A percentile compares a stretch with the other conserved stretches of the same genome.
These are phyloP conservation scores for Numida meleagris DNA, from an alignment of 2,113 vertebrate genomes.

Conservation along the genomic window DNA sequence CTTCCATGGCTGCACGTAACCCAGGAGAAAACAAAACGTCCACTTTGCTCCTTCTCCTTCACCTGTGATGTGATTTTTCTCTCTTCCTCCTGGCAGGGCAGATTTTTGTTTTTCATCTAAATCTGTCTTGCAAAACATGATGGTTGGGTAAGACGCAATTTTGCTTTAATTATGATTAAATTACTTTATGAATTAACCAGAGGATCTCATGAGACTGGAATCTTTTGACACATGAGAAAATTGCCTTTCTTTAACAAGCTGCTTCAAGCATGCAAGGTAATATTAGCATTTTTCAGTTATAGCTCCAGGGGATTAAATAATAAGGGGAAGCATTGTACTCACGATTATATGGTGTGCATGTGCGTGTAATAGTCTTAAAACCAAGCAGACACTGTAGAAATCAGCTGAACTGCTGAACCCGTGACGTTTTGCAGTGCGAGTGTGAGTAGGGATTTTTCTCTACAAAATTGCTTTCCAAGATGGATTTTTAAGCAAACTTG, in stretches of 20 bases:
- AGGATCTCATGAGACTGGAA: constrained; percentile 64
- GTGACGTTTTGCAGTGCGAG: background rate
- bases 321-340: constrained; percentile 58
- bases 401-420: constrained; percentile 19
- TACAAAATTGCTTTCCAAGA: background rate
- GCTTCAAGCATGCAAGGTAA: constrained; percentile 67
- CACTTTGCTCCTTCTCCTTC: background rate
- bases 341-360: constrained; percentile 18
- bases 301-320: constrained; percentile 77
- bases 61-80: background rate
- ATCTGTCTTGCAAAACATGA: constrained; percentile 40
- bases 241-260: constrained; percentile 74
- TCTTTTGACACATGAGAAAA: constrained; percentile 62
- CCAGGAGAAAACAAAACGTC: background rate
- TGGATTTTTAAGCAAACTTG: background rate
- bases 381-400: background rate
- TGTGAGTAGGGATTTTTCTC: background rate
- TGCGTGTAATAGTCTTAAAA: constrained; percentile 11
- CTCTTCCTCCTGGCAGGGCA: background rate
- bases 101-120: background rate
- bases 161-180: constrained; percentile 72
- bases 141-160: constrained; percentile 34
- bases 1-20: background rate
- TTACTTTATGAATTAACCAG: constrained; percentile 56
- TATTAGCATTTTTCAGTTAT: constrained; percentile 69